Evolutionary conservation across 2,797 vertebrate genomes (phyloP).

Genomic region (Lepidocolaptes lacrymiger): DNA sequence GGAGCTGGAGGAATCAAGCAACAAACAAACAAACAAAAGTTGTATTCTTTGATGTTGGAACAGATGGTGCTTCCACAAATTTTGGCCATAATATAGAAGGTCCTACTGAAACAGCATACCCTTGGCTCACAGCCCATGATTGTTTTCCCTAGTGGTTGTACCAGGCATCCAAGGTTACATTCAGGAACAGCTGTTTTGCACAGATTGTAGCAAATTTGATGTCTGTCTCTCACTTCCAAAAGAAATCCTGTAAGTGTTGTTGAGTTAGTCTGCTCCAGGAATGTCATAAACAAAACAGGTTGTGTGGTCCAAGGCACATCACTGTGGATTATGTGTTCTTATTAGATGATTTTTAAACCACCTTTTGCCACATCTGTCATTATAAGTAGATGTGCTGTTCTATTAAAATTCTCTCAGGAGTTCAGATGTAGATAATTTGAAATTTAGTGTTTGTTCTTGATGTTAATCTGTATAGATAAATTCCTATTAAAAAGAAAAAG

Average conservation of each 20-base stretch:
- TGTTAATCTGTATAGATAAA: not conserved
- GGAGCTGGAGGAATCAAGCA: not conserved
- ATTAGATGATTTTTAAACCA: not conserved
- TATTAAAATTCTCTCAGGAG: not conserved
- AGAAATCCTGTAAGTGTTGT: not conserved
- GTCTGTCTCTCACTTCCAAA: not conserved
- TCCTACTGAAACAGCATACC: not conserved
- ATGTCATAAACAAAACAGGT: not conserved
- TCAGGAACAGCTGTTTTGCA: constrained; percentile 31
- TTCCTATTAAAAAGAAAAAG: not conserved
- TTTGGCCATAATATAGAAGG: not conserved
- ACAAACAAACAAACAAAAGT: not conserved
- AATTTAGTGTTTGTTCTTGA: not conserved
- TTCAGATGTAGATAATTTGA: not conserved
- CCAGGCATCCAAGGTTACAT: not conserved
- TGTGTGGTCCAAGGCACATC: not conserved
- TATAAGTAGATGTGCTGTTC: not conserved
- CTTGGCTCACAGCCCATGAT: not conserved
- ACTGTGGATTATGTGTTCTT: not conserved
- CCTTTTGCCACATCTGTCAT: not conserved
- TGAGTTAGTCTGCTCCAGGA: not conserved
- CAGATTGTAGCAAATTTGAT: not conserved
- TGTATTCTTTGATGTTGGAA: fast-evolving
- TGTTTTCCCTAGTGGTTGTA: not conserved
- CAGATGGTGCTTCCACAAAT: constrained; percentile 13